These are phyloP conservation scores for Hermodice carunculata DNA, from an alignment of 2,888 invertebrate species.

Conservation along the genomic window DNA sequence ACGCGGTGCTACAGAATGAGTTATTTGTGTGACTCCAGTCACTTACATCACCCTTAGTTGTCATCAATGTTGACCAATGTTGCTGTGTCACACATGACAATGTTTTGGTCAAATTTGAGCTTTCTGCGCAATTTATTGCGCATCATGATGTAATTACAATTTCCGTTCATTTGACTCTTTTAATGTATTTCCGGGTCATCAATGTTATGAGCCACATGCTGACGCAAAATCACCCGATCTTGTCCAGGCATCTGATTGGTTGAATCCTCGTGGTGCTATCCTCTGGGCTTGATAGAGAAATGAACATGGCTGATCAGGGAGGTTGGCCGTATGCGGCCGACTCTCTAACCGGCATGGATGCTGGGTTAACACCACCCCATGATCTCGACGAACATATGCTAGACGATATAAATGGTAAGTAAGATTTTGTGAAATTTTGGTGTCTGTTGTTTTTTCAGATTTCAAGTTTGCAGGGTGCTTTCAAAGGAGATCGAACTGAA, in stretches of 20 bases:
- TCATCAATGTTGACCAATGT: too few relatives aligned
- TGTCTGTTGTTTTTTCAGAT: background rate
- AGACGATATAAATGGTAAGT: slow-evolving; percentile 60
- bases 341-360: slow-evolving; percentile 49
- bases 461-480: background rate
- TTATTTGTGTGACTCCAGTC: too few relatives aligned
- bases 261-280: slow-evolving; percentile 52
- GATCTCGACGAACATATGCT: slow-evolving; percentile 49
- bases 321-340: slow-evolving; percentile 48
- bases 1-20: too few relatives aligned
- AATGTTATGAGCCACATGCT: slow-evolving; percentile 3
- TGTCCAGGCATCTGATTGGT: slow-evolving; percentile 48
- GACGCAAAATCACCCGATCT: slow-evolving; percentile 59
- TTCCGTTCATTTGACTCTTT: background rate
- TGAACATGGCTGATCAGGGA: slow-evolving; percentile 45
- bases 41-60: too few relatives aligned
- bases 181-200: too few relatives aligned
- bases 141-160: background rate
- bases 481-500: too few relatives aligned
- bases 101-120: background rate
- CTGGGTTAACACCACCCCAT: slow-evolving; percentile 49
- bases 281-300: background rate
- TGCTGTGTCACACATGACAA: too few relatives aligned
- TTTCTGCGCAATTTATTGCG: too few relatives aligned
- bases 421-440: slow-evolving; percentile 20